These are phyloP conservation scores for Phacellophora camtschatica DNA, from an alignment of 30 jellyfish, hydroid and myxozoan genomes.

Conservation along the genomic window DNA sequence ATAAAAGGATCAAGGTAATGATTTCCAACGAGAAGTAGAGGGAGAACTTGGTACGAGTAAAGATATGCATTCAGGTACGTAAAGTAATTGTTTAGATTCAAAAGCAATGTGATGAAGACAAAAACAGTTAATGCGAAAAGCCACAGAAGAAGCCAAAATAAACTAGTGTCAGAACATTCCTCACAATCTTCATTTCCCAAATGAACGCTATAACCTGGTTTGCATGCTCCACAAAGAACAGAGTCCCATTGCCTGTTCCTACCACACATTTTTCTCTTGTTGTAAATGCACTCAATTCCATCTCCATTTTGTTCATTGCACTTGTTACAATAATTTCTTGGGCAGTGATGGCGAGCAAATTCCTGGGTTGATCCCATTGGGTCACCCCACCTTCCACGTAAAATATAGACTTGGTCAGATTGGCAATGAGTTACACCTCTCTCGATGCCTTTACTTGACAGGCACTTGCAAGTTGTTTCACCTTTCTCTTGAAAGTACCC, in stretches of 20 bases:
- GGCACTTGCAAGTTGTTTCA: conserved; percentile 33
- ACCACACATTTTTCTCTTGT: conserved; percentile 42
- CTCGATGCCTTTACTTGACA: conserved; percentile 23
- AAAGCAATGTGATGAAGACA: conserved; percentile 34
- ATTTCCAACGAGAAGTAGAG: conserved; percentile 48
- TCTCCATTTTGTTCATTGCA: conserved; percentile 5
- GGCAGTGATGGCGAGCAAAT: conserved; percentile 57
- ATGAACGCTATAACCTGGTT: conserved; percentile 57
- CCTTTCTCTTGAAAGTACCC: conserved; percentile 38
- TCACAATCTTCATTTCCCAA: conserved; percentile 72
- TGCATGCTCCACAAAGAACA: conserved; percentile 75
- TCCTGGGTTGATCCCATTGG: neutral
- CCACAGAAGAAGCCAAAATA: conserved; percentile 35
- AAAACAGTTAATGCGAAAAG: conserved; percentile 30
- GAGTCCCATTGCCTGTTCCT: conserved; percentile 54
- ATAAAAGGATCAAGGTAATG: conserved; percentile 35
- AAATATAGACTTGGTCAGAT: conserved; percentile 35
- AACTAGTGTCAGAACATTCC: conserved; percentile 14
- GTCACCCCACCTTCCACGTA: conserved; percentile 69
- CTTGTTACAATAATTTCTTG: conserved; percentile 38
- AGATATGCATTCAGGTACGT: conserved; percentile 79
- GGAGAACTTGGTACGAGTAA: conserved; percentile 76
- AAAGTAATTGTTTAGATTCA: conserved; percentile 58
- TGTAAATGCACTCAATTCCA: conserved; percentile 37
- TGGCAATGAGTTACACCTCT: conserved; percentile 68